A percentile compares a stretch with the other conserved stretches of the same genome.
Conservation (phyloP, 2,888 invertebrate genomes). For the Baccha elongata region DNA sequence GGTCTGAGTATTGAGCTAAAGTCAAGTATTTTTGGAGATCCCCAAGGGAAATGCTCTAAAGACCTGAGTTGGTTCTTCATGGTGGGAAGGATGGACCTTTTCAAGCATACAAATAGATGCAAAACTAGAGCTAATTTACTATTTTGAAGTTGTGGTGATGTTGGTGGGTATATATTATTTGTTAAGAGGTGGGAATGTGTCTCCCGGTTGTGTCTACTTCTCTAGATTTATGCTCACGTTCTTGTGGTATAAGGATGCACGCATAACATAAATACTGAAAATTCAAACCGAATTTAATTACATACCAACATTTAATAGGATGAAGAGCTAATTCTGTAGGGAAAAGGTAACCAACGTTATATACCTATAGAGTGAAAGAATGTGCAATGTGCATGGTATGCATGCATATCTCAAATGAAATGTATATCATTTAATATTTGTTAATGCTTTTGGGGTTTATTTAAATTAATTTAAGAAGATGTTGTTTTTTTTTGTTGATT, state of each 20-base stretch:
- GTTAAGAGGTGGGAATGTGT: not conserved
- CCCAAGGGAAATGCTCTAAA: not conserved
- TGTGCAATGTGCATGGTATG: not conserved
- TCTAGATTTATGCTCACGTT: slow-evolving; percentile 16
- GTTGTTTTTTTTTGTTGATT: not conserved
- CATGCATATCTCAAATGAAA: not conserved
- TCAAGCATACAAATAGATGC: slow-evolving; percentile 9
- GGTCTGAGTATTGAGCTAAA: slow-evolving; percentile 39
- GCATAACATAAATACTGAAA: slow-evolving; percentile 22
- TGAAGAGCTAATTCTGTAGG: slow-evolving; percentile 11
- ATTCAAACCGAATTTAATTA: slow-evolving; percentile 30
- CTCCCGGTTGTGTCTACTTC: slow-evolving; percentile 4
- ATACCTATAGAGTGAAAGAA: not conserved
- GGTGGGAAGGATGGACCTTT: not conserved
- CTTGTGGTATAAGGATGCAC: not conserved
- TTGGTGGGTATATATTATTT: no score
- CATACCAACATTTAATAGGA: slow-evolving; percentile 24
- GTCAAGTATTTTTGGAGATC: slow-evolving; percentile 20
- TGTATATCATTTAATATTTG: not conserved
- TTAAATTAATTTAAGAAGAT: slow-evolving; percentile 3
- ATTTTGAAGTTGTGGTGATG: slow-evolving; percentile 51
- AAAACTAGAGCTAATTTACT: slow-evolving; percentile 47
- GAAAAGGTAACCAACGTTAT: not conserved
- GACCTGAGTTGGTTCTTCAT: not conserved
- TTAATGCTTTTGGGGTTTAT: slow-evolving; percentile 8